These are phyloP conservation scores for Nannobrachium achirus DNA, from an alignment of 2,113 vertebrate species.

Conservation along the genomic window DNA sequence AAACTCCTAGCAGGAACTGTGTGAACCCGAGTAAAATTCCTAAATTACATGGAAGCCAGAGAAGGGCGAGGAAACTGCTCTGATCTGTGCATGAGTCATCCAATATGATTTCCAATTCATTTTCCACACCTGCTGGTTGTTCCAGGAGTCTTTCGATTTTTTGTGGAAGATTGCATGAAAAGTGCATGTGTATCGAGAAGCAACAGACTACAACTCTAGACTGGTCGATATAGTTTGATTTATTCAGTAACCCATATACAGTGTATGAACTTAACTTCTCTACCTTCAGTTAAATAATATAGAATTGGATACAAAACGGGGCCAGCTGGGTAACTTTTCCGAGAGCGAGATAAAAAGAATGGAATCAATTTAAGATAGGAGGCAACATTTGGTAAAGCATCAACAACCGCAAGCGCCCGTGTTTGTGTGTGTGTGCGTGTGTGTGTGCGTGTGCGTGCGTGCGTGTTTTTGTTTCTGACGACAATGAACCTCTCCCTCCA, in stretches of 20 bases:
- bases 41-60: slow-evolving; percentile 20
- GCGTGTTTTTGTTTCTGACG: not conserved
- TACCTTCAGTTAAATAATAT: not conserved
- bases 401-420: slow-evolving; percentile 34
- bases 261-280: not conserved
- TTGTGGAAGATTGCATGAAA: slow-evolving; percentile 4
- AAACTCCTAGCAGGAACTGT: slow-evolving; percentile 47
- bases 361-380: slow-evolving; percentile 2
- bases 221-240: not conserved
- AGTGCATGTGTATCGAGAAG: not conserved
- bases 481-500: slow-evolving; percentile 42
- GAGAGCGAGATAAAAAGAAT: not conserved
- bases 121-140: not conserved
- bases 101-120: slow-evolving; percentile 1
- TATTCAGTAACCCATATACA: not conserved
- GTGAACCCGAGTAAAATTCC: slow-evolving; percentile 51
- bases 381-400: slow-evolving; percentile 28
- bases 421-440: slow-evolving; percentile 41
- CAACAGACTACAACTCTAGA: not conserved
- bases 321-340: not conserved
- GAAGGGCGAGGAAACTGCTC: slow-evolving; percentile 10
- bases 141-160: not conserved
- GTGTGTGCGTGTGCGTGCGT: slow-evolving; percentile 44
- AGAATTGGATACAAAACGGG: not conserved
- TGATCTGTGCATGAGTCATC: slow-evolving; percentile 33